Base-by-base conservation (phyloP, 2,888 invertebrate genomes). In the Scaptomyza polygonia region DNA sequence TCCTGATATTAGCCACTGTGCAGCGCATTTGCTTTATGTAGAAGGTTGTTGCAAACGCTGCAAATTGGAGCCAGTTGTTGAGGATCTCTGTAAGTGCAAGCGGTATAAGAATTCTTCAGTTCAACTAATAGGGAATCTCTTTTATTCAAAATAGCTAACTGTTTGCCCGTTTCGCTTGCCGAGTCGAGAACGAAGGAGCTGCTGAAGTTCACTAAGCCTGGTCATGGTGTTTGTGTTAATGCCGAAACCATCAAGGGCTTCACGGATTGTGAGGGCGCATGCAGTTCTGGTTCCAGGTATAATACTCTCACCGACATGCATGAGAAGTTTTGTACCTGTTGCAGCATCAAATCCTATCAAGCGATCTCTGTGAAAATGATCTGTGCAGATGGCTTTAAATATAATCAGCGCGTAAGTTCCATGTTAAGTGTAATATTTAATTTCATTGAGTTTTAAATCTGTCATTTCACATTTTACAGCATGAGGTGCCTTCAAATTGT, bases 11-110 rank as follows among this genome's bases (percentile, higher is more conserved):
- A 91, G 93, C 0, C 86, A 91, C 43, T 96, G 96, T 85, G 92
- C 93, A 0, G 36, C 58, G 0, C 90, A 92, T 0, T 92, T 93
- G 21, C 89, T 93, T 66, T 93, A 94, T 79, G 90, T 92, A 12
- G 94, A 94, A 27, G 94, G 94, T 49, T 96, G 96, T 89, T 96
- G 96, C 79, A 91, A 93, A 30, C 90, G 92, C 47, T 96, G 96
- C 88, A 93, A 93, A 68, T 84, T 92, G 25, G 93, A 93, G 2
- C 88, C 93, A 0, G 79, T 90, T 8, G 81, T 92, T 5, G 80
- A 85, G 59, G 73, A 85, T 40, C 66, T 74, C 55, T 77, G 90
- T 90, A 47, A 77, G 89, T 77, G 6, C 1, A 1, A 14, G 0
- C 1, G 5, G 3, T 25, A 12, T 0, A 5, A 8, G 3, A 8